Conservation (phyloP, 1,140 invertebrate genomes). For the Heliconius himera region DNA sequence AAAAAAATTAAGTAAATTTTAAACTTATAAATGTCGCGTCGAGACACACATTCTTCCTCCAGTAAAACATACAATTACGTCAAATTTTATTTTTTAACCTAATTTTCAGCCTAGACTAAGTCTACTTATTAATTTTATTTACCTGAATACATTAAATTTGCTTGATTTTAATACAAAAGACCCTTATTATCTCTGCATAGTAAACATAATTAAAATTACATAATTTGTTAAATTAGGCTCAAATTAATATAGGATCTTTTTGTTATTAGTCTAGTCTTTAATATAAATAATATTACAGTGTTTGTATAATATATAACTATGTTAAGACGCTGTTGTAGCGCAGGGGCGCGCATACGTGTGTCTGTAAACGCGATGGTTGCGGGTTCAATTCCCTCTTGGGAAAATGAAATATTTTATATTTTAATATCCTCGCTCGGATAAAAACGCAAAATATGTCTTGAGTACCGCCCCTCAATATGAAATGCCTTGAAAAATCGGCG, state of each 20-base stretch:
- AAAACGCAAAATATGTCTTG: accelerated
- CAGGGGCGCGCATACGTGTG: too few species aligned
- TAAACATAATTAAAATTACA: slow-evolving; percentile 1
- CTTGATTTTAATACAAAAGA: too few species aligned
- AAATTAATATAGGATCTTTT: not conserved
- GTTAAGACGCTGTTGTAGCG: not conserved
- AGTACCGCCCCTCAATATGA: accelerated
- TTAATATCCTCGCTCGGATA: too few species aligned
- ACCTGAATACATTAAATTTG: too few species aligned
- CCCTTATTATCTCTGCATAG: not conserved
- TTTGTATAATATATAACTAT: not conserved
- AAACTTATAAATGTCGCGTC: too few species aligned
- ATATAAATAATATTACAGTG: not conserved
- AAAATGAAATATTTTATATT: too few species aligned
- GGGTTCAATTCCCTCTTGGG: too few species aligned
- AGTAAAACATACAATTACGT: not conserved
- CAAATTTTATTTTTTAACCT: not conserved
- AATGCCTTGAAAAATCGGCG: too few species aligned
- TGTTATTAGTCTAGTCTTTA: not conserved
- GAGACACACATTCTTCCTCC: too few species aligned
- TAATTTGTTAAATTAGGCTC: not conserved
- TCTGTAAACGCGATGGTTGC: too few species aligned
- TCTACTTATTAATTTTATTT: too few species aligned
- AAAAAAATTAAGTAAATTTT: too few species aligned
- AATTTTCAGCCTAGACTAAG: not conserved